phyloP scores from a whole-genome alignment of 2,113 vertebrate genomes.

The Corvus moneduloides region DNA sequence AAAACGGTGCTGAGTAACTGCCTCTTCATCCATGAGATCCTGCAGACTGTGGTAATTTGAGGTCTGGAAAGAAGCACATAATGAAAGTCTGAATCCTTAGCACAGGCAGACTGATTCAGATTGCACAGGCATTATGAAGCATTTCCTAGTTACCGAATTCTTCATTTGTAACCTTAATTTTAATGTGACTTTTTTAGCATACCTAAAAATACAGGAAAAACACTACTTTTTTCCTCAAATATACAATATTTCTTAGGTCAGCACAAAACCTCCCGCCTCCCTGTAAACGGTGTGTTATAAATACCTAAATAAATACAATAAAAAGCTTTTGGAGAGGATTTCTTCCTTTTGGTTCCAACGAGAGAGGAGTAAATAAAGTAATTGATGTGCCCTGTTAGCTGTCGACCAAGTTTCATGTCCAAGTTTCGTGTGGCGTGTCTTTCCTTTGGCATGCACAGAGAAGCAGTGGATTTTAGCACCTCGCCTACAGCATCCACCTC shows the following conservation, averaged over 20 bases:
- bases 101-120: not conserved
- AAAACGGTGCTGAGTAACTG: not conserved
- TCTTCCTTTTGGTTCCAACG: not conserved
- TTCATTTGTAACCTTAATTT: not conserved
- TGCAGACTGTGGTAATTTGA: not conserved
- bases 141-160: not conserved
- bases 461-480: constrained; percentile 28
- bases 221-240: not conserved
- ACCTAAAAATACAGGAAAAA: not conserved
- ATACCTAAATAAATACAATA: not conserved
- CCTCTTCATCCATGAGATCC: not conserved
- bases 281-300: not conserved
- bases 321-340: not conserved
- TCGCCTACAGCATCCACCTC: constrained; percentile 67
- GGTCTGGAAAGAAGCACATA: not conserved
- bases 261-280: not conserved
- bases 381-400: constrained; percentile 15
- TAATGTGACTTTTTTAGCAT: not conserved
- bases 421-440: not conserved
- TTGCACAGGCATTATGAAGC: not conserved
- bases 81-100: not conserved
- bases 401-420: not conserved
- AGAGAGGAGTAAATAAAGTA: not conserved
- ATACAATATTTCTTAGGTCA: not conserved
- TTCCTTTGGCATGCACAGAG: not conserved